A percentile compares a stretch with the other conserved stretches of the same genome.
Conservation (phyloP, 2,797 vertebrate genomes). For the Discoglossus pictus region DNA sequence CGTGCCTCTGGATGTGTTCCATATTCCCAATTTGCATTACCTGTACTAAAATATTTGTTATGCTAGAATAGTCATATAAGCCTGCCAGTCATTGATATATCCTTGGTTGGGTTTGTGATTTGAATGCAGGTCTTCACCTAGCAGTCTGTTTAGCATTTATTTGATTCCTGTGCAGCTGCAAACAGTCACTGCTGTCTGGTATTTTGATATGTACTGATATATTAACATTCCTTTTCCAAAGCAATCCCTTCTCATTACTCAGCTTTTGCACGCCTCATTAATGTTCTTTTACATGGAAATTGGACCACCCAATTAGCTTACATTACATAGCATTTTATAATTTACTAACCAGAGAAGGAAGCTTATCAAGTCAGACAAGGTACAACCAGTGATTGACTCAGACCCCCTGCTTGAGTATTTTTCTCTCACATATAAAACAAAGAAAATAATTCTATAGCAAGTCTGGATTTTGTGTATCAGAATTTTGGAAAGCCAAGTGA, state of each 20-base stretch:
- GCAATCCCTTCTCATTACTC: neutral
- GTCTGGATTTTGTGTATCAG: too few species aligned
- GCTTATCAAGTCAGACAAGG: conserved; percentile 6
- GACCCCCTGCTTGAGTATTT: neutral
- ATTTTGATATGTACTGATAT: conserved; percentile 5
- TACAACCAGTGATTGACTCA: conserved; percentile 12
- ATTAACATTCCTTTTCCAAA: neutral
- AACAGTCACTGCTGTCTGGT: conserved; percentile 1
- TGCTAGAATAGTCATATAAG: too few species aligned
- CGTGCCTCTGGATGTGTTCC: too few species aligned
- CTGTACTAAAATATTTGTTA: too few species aligned
- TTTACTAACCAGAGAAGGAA: conserved; percentile 4
- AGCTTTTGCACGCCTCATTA: conserved; percentile 12
- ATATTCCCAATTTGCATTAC: too few species aligned
- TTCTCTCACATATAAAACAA: too few species aligned
- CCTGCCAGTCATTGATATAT: too few species aligned
- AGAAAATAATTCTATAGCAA: too few species aligned
- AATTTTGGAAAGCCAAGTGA: too few species aligned
- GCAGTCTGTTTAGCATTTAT: too few species aligned
- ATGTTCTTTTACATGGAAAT: conserved; percentile 6
- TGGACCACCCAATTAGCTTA: conserved; percentile 24
- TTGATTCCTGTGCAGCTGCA: neutral
- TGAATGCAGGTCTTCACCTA: too few species aligned
- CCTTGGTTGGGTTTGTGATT: too few species aligned
- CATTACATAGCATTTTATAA: conserved; percentile 10